Conservation (phyloP, 2,113 vertebrate species). For the Vulpes vulpes region DNA sequence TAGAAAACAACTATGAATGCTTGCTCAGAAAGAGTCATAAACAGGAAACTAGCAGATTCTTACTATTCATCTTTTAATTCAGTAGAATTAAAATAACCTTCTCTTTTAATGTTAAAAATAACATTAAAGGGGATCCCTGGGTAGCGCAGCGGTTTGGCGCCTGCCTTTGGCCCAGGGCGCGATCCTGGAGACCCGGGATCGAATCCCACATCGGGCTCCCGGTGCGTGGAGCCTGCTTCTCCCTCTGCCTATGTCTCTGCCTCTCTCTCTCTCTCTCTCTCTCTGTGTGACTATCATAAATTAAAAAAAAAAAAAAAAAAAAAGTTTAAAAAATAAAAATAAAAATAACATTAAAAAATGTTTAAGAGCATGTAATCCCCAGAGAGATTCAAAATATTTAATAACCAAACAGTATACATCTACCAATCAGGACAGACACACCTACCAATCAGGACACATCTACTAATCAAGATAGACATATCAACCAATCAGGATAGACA, state of each 20-base stretch:
- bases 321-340: too few species aligned
- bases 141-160: too few species aligned
- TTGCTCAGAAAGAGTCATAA: conserved; percentile 57
- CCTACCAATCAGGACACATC: background rate
- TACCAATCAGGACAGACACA: background rate
- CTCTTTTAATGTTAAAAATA: background rate
- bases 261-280: too few species aligned
- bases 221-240: too few species aligned
- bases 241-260: too few species aligned
- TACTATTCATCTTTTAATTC: conserved; percentile 67
- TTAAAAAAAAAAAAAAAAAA: too few species aligned
- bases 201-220: too few species aligned
- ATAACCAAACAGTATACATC: background rate
- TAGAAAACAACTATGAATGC: conserved; percentile 70
- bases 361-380: conserved; percentile 8
- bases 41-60: conserved; percentile 58
- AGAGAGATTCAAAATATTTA: conserved; percentile 57
- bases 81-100: conserved; percentile 56
- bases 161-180: too few species aligned
- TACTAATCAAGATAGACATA: background rate
- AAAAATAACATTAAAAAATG: background rate
- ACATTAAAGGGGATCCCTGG: too few species aligned
- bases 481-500: background rate
- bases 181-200: too few species aligned
- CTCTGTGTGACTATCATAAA: too few species aligned